phyloP scores from a whole-genome alignment of 2,113 vertebrate species.

The Sorex fumeus region DNA sequence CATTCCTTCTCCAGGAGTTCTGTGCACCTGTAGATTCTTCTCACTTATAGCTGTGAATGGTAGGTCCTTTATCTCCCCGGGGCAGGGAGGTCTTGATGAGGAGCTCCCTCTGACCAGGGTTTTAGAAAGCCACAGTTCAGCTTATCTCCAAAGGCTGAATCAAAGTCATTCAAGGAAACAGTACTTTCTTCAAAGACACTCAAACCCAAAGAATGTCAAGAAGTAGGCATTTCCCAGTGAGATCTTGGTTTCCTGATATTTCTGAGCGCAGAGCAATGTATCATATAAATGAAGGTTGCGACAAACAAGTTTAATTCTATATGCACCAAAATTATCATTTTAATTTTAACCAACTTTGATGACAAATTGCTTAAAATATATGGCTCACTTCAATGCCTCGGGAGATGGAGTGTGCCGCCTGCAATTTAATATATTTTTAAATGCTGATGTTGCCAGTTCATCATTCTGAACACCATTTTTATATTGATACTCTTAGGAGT shows the following conservation, averaged over 20 bases:
- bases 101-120: background rate
- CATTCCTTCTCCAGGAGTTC: background rate
- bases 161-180: background rate
- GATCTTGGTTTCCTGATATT: conserved; percentile 21
- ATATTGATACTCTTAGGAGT: conserved; percentile 51
- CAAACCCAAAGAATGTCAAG: background rate
- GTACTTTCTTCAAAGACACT: background rate
- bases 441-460: conserved; percentile 42
- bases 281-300: conserved; percentile 61
- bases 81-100: background rate
- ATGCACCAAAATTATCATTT: conserved; percentile 63
- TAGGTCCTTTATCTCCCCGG: too few species aligned
- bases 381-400: conserved; percentile 36
- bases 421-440: conserved; percentile 76
- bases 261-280: background rate
- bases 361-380: conserved; percentile 73
- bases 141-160: background rate
- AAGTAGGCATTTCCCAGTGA: background rate
- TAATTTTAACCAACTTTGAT: conserved; percentile 78
- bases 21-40: background rate
- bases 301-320: conserved; percentile 70
- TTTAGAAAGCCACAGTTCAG: background rate
- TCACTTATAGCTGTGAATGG: accelerated
- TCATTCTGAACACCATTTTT: conserved; percentile 66
- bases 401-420: conserved; percentile 38